Base-by-base conservation (phyloP, 2,113 vertebrate genomes). In the Macaca nemestrina region DNA sequence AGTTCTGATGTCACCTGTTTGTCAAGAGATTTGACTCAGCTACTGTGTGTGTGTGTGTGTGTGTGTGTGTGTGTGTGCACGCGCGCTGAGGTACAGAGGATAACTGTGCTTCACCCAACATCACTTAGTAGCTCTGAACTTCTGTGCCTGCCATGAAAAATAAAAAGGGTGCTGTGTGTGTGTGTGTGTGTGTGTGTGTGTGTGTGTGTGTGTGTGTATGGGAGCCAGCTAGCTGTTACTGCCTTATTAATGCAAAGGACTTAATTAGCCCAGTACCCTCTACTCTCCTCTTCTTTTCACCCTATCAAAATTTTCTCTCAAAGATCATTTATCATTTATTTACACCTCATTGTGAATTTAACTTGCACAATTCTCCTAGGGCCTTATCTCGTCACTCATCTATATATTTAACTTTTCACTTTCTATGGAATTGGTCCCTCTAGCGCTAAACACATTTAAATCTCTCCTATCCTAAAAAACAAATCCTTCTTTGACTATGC, bases 191-290 rank as follows among this genome's bases (percentile, higher is more conserved):
- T 35, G 11, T 90, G 38, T 86, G 61, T 72, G 89, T 27, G 35
- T 67, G 43, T 18, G 38, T 43, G 48, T 8, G 3, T 27, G 22
- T 25, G 3, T 57, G 70, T 88, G 11, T 61, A 4, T 59, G 57
- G 32, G 35, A 25, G 35, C 38, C 86, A 90, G 80, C 75, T 95
- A 98, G 88, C 85, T 98, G 76, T 94, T 82, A 95, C 57, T 48
- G 43, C 23, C 52, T 94, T 97, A 90, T 95, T 78, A 82, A 67
- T 85, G 79, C 75, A 91, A 94, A 97, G 25, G 45, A 87, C 91
- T 96, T 94, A 97, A 91, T 94, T 94, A 96, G 59, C 64, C 32
- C 67, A 72, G 64, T 95, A 93, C 48, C 38, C 43, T 95, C 81
- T 94, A 80, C 43, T 93, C 30, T 84, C 23, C 35, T 68, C 35